These are phyloP conservation scores for Haemorhous mexicanus DNA, from an alignment of 2,113 vertebrate species.

Conservation along the genomic window DNA sequence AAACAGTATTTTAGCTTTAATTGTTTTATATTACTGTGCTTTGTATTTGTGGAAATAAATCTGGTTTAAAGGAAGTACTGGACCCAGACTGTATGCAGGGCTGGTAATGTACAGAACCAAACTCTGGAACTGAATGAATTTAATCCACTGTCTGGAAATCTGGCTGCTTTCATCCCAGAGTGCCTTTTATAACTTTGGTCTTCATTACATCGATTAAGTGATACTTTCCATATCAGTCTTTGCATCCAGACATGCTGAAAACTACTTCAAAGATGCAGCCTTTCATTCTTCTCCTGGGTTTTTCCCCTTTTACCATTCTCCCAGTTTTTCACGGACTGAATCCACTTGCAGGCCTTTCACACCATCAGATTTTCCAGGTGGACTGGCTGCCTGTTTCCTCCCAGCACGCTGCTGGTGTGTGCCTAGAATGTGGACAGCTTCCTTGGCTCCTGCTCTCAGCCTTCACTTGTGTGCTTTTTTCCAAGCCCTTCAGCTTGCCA, in stretches of 20 bases:
- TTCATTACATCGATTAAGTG: not conserved
- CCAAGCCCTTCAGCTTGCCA: conserved; percentile 17
- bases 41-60: not conserved
- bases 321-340: not conserved
- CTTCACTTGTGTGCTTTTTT: not conserved
- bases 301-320: not conserved
- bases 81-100: not conserved
- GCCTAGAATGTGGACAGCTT: conserved; percentile 41
- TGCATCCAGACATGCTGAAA: not conserved
- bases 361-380: conserved; percentile 32
- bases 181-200: not conserved
- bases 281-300: not conserved
- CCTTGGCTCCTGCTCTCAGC: not conserved
- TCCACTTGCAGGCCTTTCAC: not conserved
- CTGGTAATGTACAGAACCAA: not conserved
- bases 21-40: not conserved
- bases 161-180: not conserved
- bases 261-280: not conserved
- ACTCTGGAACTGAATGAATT: not conserved
- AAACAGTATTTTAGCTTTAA: not conserved
- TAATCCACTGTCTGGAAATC: not conserved
- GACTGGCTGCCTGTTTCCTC: not conserved
- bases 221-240: not conserved
- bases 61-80: not conserved
- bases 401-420: not conserved